These are phyloP conservation scores for Chaetorhynchus papuensis DNA, from an alignment of 2,113 vertebrate genomes.

Conservation along the genomic window DNA sequence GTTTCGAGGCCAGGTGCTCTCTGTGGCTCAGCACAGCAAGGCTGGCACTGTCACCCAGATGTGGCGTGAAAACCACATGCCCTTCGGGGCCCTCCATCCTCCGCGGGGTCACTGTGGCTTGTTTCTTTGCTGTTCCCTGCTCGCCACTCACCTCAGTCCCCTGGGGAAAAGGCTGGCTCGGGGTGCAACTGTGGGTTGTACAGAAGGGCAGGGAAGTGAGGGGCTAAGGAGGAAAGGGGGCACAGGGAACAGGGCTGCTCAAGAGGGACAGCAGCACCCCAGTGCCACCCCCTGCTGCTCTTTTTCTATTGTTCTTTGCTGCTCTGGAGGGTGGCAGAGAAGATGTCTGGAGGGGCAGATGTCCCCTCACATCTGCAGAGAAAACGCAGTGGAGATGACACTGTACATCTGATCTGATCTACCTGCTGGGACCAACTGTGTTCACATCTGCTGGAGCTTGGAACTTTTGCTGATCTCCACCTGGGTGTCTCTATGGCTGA, in stretches of 20 bases:
- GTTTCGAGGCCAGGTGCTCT: background rate
- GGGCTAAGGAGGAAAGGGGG: background rate
- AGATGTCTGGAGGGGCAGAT: background rate
- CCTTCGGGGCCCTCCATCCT: background rate
- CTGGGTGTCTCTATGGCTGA: background rate
- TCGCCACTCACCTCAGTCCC: background rate
- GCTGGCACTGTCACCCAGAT: background rate
- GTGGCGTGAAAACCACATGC: accelerated
- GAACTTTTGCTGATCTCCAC: background rate
- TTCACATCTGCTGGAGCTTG: background rate
- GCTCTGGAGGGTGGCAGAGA: background rate
- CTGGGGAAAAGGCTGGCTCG: accelerated
- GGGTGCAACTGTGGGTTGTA: accelerated
- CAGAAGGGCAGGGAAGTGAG: background rate
- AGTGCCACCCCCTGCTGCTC: background rate
- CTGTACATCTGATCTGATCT: background rate
- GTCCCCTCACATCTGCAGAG: background rate
- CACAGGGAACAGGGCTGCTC: background rate
- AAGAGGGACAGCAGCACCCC: background rate
- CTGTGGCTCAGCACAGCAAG: background rate
- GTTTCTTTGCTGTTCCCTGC: background rate
- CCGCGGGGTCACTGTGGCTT: background rate
- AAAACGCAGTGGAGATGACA: background rate
- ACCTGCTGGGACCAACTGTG: background rate
- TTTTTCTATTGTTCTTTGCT: background rate